phyloP scores from a whole-genome alignment of 2,888 invertebrate genomes.

The Petrolisthes cinctipes region DNA sequence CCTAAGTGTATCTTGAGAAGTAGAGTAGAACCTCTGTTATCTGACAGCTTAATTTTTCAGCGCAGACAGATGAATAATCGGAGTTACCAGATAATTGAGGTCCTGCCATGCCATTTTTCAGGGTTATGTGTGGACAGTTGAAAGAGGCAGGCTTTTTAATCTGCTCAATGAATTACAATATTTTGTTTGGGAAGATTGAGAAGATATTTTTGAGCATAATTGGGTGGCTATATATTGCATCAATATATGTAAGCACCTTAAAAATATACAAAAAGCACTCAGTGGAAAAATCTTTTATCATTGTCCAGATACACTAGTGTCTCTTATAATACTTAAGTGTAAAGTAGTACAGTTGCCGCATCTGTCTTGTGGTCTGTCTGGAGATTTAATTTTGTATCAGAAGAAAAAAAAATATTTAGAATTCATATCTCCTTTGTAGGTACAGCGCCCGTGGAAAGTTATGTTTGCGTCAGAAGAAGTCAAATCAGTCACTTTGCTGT shows the following conservation, averaged over 20 bases:
- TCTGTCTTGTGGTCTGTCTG: conserved; percentile 41
- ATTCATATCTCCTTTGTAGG: conserved; percentile 24
- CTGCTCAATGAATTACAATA: conserved; percentile 52
- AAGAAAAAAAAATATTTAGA: conserved; percentile 6
- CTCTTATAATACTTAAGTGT: conserved; percentile 36
- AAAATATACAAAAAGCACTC: conserved; percentile 58
- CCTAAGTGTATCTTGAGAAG: conserved; percentile 14
- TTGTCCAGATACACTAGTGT: conserved; percentile 55
- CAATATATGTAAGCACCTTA: conserved; percentile 59
- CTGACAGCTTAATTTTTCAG: not conserved
- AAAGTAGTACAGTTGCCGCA: conserved; percentile 32
- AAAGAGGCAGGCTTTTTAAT: conserved; percentile 52
- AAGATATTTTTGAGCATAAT: conserved; percentile 57
- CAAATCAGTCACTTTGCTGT: too few species aligned
- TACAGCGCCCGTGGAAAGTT: not conserved
- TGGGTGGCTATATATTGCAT: conserved; percentile 55
- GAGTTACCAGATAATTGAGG: not conserved
- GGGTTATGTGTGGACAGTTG: conserved; percentile 28
- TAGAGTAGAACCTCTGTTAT: not conserved
- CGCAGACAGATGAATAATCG: too few species aligned
- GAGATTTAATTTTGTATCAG: conserved; percentile 42
- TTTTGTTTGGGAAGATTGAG: conserved; percentile 40
- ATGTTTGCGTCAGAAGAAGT: too few species aligned
- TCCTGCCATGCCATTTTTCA: conserved; percentile 9
- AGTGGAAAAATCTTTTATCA: conserved; percentile 51